phyloP scores from a whole-genome alignment of 1,140 invertebrate genomes.

The Mycetomoellerius zeteki region DNA sequence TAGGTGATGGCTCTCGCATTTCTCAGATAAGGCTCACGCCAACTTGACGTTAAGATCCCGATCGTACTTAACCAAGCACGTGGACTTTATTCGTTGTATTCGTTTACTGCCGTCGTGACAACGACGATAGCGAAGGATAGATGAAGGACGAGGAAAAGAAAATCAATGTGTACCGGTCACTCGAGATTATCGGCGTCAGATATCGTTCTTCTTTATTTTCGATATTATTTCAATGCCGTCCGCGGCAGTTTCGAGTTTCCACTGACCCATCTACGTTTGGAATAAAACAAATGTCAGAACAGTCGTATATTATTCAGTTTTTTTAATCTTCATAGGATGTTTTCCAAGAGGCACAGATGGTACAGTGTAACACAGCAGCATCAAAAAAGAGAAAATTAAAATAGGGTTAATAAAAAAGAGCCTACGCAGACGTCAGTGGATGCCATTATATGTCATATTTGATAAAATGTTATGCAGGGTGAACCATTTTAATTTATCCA shows the following conservation, averaged over 20 bases:
- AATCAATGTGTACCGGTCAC: slow-evolving; percentile 23
- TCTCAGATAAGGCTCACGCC: slow-evolving; percentile 80
- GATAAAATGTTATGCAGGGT: no score
- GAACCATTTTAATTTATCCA: no score
- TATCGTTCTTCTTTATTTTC: slow-evolving; percentile 67
- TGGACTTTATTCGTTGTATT: slow-evolving; percentile 58
- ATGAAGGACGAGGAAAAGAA: slow-evolving; percentile 48
- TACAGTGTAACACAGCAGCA: no score
- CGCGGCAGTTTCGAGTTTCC: slow-evolving; percentile 23
- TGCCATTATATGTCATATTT: no score
- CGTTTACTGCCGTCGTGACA: slow-evolving; percentile 27
- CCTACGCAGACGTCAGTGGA: no score
- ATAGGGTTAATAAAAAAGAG: no score
- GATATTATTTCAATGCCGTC: slow-evolving; percentile 31
- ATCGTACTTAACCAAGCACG: slow-evolving; percentile 57
- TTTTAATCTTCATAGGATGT: no score
- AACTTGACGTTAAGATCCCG: slow-evolving; percentile 81
- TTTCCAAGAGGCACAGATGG: no score
- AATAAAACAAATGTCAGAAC: not conserved
- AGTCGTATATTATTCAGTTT: not conserved
- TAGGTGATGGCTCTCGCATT: slow-evolving; percentile 22
- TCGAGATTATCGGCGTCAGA: slow-evolving; percentile 71
- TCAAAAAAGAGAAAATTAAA: no score
- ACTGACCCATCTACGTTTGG: not conserved
- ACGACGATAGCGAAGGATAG: not conserved